These are phyloP conservation scores for Phocoena phocoena DNA, from an alignment of 2,113 vertebrate genomes.

Conservation along the genomic window DNA sequence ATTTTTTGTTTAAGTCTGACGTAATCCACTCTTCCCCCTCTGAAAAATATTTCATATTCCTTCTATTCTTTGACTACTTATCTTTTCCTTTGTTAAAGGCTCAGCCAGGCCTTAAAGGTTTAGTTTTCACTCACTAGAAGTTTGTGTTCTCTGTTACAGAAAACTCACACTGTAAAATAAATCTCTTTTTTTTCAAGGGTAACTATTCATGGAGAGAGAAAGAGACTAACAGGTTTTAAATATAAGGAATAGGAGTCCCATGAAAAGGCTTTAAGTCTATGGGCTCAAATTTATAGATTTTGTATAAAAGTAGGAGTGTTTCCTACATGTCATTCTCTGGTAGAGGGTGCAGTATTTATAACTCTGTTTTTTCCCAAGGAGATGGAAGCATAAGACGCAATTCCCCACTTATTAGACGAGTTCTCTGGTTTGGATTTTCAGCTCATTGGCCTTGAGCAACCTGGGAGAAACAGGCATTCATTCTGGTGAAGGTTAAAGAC, in stretches of 20 bases:
- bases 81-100: background rate
- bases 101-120: background rate
- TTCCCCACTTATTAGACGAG: background rate
- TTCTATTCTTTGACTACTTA: background rate
- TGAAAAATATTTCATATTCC: background rate
- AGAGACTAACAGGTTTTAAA: background rate
- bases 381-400: background rate
- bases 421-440: background rate
- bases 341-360: background rate
- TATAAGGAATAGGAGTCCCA: background rate
- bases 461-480: background rate
- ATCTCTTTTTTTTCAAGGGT: background rate
- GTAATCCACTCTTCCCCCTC: background rate
- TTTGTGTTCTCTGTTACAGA: background rate
- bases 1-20: background rate
- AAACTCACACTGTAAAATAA: background rate
- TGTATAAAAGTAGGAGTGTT: background rate
- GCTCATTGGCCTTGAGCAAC: background rate
- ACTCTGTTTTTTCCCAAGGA: background rate
- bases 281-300: background rate
- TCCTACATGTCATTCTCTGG: background rate
- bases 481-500: background rate
- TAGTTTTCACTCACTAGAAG: slow-evolving; percentile 5
- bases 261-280: background rate
- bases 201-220: background rate